Base-by-base conservation (phyloP, 2,888 invertebrate species). In the Dasysyrphus tricinctus region DNA sequence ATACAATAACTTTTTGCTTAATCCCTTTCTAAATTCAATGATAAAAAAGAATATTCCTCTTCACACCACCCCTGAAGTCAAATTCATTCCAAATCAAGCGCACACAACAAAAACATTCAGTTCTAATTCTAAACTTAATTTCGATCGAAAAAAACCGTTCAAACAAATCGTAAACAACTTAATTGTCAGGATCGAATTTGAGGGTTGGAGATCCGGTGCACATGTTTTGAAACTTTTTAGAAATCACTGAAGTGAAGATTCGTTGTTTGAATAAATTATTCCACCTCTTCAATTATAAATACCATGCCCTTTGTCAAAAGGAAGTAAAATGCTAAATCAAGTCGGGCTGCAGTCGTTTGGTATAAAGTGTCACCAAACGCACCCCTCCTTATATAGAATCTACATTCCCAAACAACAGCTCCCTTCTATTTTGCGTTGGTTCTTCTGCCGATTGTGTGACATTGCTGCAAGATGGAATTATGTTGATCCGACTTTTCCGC, bases 1-100 rank as follows among this genome's bases (percentile, higher is more conserved):
- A 92, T 90, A 92, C 91, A 92, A 92, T 91, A 91, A 90, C 90
- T 90, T 91, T 89, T 89, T 78, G 91, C 91, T 91, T 91, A 92
- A 91, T 91, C 91, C 88, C 72, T 24, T 24, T n/a, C 39, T 70
- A 11, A 42, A 11, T 61, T 29, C 42, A 19, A 39, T 24, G 70
- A 72, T 80, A 75, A 76, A 72, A 49, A 34, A 72, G 54, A 32
- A 19, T 42, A 59, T 9, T 3, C 8, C 32, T 24, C 56, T 59
- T n/a, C 56, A 59, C 12, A 56, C 49, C 79, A 57, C 19, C 5
- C 59, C 37, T 37, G 5, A 59, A 37, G 37, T 59, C 37, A 59
- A 51, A n/a, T 24, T 37, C 39, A 39, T 59, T 59, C 42, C 29
- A 11, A 14, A 34, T 49, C 37, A 57, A 32, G 8, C 39, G 54